Conservation (phyloP, 2,888 invertebrate species). For the Cephus pulcher region DNA sequence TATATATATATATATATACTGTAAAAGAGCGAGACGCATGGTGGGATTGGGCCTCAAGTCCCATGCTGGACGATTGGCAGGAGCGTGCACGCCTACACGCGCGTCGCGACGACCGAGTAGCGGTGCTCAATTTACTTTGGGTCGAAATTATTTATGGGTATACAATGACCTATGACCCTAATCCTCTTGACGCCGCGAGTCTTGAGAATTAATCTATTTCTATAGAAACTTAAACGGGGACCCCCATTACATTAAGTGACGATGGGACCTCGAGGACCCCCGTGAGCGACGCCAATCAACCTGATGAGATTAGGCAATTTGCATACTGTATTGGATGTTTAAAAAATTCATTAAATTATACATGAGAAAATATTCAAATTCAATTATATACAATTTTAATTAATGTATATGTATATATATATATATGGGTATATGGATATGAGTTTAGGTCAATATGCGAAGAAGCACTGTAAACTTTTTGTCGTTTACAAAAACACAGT, state of each 20-base stretch:
- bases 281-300: neutral
- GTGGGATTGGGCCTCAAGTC: neutral
- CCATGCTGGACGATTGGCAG: neutral
- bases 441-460: neutral
- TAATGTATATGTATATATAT: too few relatives aligned
- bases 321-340: neutral
- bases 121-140: constrained; percentile 1
- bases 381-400: neutral
- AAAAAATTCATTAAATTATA: neutral
- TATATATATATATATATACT: neutral
- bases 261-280: neutral
- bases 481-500: neutral
- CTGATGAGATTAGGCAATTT: neutral
- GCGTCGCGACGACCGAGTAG: neutral
- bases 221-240: neutral
- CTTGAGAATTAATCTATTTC: neutral
- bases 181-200: constrained; percentile 1
- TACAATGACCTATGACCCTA: constrained; percentile 3
- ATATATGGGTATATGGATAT: neutral
- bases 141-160: constrained; percentile 7
- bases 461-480: neutral
- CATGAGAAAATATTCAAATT: neutral
- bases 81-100: constrained; percentile 1
- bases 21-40: neutral
- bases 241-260: neutral